Conservation (phyloP, 2,113 vertebrate genomes). For the Oreocharis arfaki region DNA sequence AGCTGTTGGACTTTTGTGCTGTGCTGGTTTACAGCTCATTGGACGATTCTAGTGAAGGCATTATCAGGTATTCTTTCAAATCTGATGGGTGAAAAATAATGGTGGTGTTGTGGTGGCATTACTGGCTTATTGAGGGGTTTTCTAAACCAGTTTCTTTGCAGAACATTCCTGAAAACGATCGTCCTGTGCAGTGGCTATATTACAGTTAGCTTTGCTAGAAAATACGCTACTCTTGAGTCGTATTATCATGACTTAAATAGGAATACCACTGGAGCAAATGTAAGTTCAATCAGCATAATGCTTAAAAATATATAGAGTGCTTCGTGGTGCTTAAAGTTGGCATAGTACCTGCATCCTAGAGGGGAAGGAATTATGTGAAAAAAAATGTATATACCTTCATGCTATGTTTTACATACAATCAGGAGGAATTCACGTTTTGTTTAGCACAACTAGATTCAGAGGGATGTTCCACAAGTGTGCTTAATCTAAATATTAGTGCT, state of each 20-base stretch:
- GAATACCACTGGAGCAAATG: not conserved
- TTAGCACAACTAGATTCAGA: not conserved
- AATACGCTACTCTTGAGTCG: not conserved
- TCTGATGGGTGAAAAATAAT: not conserved
- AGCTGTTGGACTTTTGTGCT: not conserved
- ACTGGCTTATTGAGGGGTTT: not conserved
- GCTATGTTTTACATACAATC: not conserved
- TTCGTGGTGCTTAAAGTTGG: not conserved
- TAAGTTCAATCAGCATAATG: not conserved
- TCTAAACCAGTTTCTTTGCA: not conserved
- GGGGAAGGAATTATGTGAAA: not conserved
- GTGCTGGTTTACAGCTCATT: not conserved
- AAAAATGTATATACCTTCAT: not conserved
- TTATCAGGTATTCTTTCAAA: not conserved
- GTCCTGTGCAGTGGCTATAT: not conserved
- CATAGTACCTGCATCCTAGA: not conserved
- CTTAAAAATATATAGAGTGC: not conserved
- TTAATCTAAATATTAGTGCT: not conserved
- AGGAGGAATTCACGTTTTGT: not conserved
- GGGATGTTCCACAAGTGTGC: not conserved
- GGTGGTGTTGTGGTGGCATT: not conserved
- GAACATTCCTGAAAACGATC: not conserved
- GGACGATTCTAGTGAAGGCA: not conserved
- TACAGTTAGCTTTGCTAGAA: not conserved
- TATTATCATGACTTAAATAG: not conserved